Evolutionary conservation across 2,113 vertebrate genomes (phyloP).

Genomic region (Oreotragus oreotragus): DNA sequence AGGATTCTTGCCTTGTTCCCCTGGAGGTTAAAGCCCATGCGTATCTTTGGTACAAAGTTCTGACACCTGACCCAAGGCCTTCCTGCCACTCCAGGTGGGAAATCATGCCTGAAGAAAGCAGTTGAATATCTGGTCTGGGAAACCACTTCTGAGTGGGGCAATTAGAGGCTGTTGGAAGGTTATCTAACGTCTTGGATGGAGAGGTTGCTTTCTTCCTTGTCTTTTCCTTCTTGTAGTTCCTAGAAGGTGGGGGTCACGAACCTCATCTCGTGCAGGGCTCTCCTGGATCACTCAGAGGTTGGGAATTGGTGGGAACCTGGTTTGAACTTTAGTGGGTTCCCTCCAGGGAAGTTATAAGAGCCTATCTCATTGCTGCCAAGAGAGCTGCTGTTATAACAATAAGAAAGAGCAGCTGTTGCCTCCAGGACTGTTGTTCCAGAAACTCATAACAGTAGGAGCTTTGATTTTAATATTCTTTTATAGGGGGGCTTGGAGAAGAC

Average conservation of each 20-base stretch:
- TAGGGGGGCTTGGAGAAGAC: slow-evolving; percentile 12
- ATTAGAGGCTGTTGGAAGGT: background rate
- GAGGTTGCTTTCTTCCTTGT: background rate
- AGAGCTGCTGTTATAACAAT: slow-evolving; percentile 39
- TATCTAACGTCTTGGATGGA: background rate
- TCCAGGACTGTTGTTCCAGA: slow-evolving; percentile 52
- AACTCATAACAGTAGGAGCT: slow-evolving; percentile 42
- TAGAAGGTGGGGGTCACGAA: background rate
- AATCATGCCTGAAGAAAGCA: background rate
- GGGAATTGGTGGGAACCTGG: background rate
- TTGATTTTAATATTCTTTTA: slow-evolving; percentile 69
- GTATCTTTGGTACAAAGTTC: background rate
- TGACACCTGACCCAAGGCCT: background rate
- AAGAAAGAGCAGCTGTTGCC: slow-evolving; percentile 58
- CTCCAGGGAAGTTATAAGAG: background rate
- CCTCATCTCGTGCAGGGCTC: background rate
- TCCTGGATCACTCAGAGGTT: background rate
- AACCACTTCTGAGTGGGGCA: background rate
- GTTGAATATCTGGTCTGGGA: background rate
- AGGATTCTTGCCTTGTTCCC: background rate
- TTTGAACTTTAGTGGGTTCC: slow-evolving; percentile 10
- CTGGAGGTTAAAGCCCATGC: background rate
- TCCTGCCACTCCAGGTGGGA: background rate
- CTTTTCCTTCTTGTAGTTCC: background rate
- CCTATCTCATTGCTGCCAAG: background rate